Evolutionary conservation across 2,113 vertebrate species (phyloP).

Genomic region (Delphinapterus leucas): DNA sequence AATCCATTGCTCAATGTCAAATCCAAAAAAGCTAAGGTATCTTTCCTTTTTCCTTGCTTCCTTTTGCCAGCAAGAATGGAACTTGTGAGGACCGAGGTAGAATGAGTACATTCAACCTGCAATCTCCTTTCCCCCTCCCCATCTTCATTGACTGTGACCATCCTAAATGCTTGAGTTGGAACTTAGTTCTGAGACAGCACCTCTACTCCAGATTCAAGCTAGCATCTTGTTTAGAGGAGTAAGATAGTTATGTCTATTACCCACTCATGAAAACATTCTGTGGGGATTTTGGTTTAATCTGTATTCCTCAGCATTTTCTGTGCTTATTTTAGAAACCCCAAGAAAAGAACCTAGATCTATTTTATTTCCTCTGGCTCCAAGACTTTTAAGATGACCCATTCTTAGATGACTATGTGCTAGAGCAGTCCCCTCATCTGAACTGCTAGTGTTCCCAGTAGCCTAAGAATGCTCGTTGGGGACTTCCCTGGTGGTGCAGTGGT

Average conservation of each 20-base stretch:
- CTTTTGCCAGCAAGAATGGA: neutral
- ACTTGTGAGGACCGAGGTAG: neutral
- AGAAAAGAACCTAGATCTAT: neutral
- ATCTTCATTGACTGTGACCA: neutral
- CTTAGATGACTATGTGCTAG: neutral
- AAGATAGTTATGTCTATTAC: neutral
- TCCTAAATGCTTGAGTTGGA: neutral
- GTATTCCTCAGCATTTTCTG: conserved; percentile 17
- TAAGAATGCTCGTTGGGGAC: neutral
- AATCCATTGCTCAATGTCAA: neutral
- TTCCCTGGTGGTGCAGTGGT: too few relatives aligned
- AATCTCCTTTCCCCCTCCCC: neutral
- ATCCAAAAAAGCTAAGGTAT: neutral
- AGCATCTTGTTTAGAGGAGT: neutral
- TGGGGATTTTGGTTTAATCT: neutral
- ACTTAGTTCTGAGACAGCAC: neutral
- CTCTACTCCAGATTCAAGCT: neutral
- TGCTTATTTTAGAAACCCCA: neutral
- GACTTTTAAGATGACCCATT: neutral
- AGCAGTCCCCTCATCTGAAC: neutral
- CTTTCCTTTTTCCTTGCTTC: neutral
- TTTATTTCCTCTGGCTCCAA: conserved; percentile 11
- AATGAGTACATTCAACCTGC: neutral
- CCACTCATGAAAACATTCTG: conserved; percentile 1
- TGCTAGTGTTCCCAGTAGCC: neutral